Evolutionary conservation across 2,888 invertebrate genomes (phyloP), one percentile per base, ranked within the genome.

Genomic region (Andrena marginata): DNA sequence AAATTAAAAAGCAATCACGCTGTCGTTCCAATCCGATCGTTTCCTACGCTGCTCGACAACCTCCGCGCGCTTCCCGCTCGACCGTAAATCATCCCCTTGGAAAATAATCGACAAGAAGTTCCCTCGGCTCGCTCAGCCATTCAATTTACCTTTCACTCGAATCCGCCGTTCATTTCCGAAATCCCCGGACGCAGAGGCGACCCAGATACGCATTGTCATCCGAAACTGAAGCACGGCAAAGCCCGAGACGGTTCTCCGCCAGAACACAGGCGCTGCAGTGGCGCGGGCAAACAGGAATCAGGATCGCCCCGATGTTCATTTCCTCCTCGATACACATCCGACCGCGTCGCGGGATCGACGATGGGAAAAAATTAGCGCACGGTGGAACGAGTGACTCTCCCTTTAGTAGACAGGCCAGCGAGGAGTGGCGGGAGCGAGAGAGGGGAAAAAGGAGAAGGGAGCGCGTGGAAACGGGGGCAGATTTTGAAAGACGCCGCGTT

Each of bases 401-500:
- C 23, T 59, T 29, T 8, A 48, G 35, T 48, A 8, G 51, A n/a
- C 2, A 8, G 60, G 29, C 33, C 20, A 20, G 10, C 48, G 59
- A 54, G 31, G 35, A 69, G 8, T 7, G 42, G 35, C 48, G 60
- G 23, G 48, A 65, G 71, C n/a, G 13, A 20, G 51, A 23, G 20
- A 23, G 8, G n/a, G 48, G 20, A 62, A 31, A 23, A n/a, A 13
- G n/a, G 35, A 48, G 48, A 23, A 23, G 51, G 20, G 51, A 26
- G 35, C 8, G 65, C 64, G 64, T 54, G 65, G 60, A 69, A 68
- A 64, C 64, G 60, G 73, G 35, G 60, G 54, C 70, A 64, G 76
- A 80, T 86, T 85, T 87, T 76, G 83, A 77, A 85, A 86, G 76
- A 59, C 67, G 42, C 23, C 56, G 63, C 13, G 62, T 35, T 42